A percentile compares a stretch with the other conserved stretches of the same genome.
These are phyloP conservation scores for Hylaea fasciaria DNA, from an alignment of 2,888 invertebrate genomes.

Conservation along the genomic window DNA sequence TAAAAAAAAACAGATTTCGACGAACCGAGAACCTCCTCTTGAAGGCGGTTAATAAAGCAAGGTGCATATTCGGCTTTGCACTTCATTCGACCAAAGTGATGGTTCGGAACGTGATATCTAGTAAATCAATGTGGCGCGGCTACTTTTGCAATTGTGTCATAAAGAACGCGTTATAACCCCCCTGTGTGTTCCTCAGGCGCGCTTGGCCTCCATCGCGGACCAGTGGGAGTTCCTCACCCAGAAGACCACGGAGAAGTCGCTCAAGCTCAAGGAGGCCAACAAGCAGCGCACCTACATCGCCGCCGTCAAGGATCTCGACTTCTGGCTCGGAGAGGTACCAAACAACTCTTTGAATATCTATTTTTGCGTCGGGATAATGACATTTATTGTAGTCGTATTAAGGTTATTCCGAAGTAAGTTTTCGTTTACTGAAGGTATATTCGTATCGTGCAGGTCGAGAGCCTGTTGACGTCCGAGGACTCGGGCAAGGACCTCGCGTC, in stretches of 20 bases:
- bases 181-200: conserved; percentile 66
- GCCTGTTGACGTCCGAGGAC: conserved; percentile 97
- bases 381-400: neutral
- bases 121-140: too few relatives aligned
- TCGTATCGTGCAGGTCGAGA: conserved; percentile 88
- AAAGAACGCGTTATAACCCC: neutral
- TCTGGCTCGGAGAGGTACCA: conserved; percentile 97
- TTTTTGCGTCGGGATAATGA: too few relatives aligned
- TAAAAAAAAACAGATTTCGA: too few relatives aligned
- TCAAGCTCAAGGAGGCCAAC: conserved; percentile 99
- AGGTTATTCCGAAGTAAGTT: neutral
- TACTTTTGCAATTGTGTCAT: too few relatives aligned
- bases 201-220: conserved; percentile 96
- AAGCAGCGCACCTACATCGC: conserved; percentile 99
- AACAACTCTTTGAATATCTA: neutral
- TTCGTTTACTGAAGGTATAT: neutral
- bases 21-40: too few relatives aligned
- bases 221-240: conserved; percentile 99
- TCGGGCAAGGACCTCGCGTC: conserved; percentile 99
- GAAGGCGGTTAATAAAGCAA: too few relatives aligned
- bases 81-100: too few relatives aligned
- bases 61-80: too few relatives aligned
- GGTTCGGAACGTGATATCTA: too few relatives aligned
- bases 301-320: conserved; percentile 99
- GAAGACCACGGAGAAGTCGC: conserved; percentile 98